Percentiles rank a stretch among this genome's conserved stretches.
Conservation (phyloP, 2,888 invertebrate species). For the Agriopis aurantiaria region DNA sequence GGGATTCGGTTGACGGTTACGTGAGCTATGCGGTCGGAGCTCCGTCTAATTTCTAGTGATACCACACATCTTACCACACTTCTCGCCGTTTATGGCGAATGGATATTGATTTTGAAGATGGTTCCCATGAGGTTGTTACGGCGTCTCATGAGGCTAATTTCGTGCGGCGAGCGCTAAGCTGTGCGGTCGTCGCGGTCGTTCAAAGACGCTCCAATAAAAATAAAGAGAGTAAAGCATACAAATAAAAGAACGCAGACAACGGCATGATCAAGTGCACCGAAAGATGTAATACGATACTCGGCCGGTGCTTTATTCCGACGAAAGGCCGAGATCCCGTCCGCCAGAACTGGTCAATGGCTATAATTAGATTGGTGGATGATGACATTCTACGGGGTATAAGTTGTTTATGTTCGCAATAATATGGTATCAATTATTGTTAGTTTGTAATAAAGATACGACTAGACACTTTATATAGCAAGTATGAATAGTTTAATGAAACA, state of each 20-base stretch:
- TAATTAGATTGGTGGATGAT: slow-evolving; percentile 68
- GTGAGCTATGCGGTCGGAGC: slow-evolving; percentile 52
- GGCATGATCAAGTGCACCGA: slow-evolving; percentile 82
- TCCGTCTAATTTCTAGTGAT: slow-evolving; percentile 47
- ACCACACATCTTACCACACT: slow-evolving; percentile 43
- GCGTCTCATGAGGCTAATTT: slow-evolving; percentile 59
- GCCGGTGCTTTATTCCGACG: slow-evolving; percentile 69
- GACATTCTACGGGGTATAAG: slow-evolving; percentile 47
- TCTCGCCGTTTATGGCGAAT: slow-evolving; percentile 54
- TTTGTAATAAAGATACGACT: slow-evolving; percentile 29
- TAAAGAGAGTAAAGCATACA: slow-evolving; percentile 64
- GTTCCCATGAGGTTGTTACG: slow-evolving; percentile 54
- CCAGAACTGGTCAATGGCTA: slow-evolving; percentile 59
- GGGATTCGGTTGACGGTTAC: slow-evolving; percentile 56
- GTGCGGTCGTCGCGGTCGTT: slow-evolving; percentile 73
- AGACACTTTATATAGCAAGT: background rate
- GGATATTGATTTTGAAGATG: slow-evolving; percentile 68
- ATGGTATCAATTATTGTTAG: slow-evolving; percentile 45
- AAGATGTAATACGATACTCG: slow-evolving; percentile 80
- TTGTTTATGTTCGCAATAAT: slow-evolving; percentile 40
- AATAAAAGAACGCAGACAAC: slow-evolving; percentile 77
- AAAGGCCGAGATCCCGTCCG: slow-evolving; percentile 44
- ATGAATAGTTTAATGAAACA: too few relatives aligned
- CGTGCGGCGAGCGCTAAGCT: slow-evolving; percentile 66
- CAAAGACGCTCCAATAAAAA: slow-evolving; percentile 74